Evolutionary conservation across 1,140 invertebrate species (phyloP).

Genomic region (Coenobita brevimanus): DNA sequence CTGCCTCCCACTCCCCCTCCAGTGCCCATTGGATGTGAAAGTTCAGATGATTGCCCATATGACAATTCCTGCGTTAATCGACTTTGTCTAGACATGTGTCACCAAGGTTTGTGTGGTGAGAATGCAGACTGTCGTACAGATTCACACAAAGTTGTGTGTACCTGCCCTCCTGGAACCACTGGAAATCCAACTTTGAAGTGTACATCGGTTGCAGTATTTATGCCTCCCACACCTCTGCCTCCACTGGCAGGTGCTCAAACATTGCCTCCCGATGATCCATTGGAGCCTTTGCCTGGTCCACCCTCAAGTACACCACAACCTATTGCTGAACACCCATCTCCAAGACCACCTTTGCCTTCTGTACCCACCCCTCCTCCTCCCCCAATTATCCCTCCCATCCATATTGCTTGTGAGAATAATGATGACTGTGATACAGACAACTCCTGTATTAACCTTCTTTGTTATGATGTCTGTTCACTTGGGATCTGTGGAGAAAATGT

Average conservation of each 20-base stretch:
- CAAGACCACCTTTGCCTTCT: background rate
- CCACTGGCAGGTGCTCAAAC: background rate
- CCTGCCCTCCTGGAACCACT: slow-evolving; percentile 85
- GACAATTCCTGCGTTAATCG: slow-evolving; percentile 48
- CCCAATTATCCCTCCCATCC: slow-evolving; percentile 17
- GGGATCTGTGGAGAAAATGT: slow-evolving; percentile 82
- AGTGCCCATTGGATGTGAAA: slow-evolving; percentile 43
- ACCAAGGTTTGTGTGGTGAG: slow-evolving; percentile 70
- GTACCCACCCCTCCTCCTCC: background rate
- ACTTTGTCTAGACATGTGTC: slow-evolving; percentile 45
- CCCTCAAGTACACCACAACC: background rate
- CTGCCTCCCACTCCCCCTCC: slow-evolving; percentile 38
- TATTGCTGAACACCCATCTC: slow-evolving; percentile 1
- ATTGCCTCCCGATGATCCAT: slow-evolving; percentile 19
- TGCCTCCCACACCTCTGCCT: background rate
- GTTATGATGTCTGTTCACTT: slow-evolving; percentile 71
- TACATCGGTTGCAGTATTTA: slow-evolving; percentile 69
- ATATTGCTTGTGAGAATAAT: slow-evolving; percentile 80
- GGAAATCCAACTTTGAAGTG: slow-evolving; percentile 75
- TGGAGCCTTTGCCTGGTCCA: background rate
- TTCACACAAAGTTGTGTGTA: slow-evolving; percentile 84
- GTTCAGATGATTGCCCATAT: slow-evolving; percentile 72
- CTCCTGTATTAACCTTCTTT: slow-evolving; percentile 67
- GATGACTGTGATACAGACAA: slow-evolving; percentile 78
- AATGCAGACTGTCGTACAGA: slow-evolving; percentile 76